Percentiles rank a stretch among this genome's conserved stretches.
These are phyloP conservation scores for Hemiprocne comata DNA, from an alignment of 2,113 vertebrate genomes.

Conservation along the genomic window DNA sequence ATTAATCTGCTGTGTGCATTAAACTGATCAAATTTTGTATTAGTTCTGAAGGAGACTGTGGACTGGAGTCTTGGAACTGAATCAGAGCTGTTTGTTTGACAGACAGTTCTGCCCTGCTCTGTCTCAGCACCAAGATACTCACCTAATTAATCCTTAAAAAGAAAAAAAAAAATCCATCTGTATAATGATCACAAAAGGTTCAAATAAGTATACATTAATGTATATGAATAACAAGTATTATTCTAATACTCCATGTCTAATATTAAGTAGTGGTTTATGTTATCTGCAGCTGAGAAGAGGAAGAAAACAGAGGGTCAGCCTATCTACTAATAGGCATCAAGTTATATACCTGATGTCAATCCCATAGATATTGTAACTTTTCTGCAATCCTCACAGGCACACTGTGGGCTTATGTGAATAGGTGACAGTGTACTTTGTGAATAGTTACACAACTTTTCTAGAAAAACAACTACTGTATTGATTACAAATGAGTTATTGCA, in stretches of 20 bases:
- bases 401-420: background rate
- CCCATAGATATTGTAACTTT: background rate
- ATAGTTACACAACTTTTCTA: background rate
- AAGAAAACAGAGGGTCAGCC: background rate
- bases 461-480: background rate
- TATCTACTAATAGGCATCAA: background rate
- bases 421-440: background rate
- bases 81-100: background rate
- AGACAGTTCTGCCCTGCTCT: background rate
- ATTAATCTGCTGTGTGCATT: background rate
- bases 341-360: background rate
- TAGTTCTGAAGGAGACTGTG: background rate
- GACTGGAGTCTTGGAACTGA: background rate
- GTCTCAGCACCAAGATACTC: background rate
- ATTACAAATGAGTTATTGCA: background rate
- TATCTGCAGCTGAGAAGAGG: background rate
- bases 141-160: background rate
- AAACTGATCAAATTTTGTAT: background rate
- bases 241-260: background rate
- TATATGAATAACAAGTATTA: background rate
- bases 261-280: background rate
- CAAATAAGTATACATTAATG: background rate
- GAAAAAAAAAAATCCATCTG: background rate
- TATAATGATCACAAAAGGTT: background rate
- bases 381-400: background rate